A percentile compares a stretch with the other conserved stretches of the same genome.
Conservation (phyloP, 2,888 invertebrate species). For the Xanthorhoe designata region DNA sequence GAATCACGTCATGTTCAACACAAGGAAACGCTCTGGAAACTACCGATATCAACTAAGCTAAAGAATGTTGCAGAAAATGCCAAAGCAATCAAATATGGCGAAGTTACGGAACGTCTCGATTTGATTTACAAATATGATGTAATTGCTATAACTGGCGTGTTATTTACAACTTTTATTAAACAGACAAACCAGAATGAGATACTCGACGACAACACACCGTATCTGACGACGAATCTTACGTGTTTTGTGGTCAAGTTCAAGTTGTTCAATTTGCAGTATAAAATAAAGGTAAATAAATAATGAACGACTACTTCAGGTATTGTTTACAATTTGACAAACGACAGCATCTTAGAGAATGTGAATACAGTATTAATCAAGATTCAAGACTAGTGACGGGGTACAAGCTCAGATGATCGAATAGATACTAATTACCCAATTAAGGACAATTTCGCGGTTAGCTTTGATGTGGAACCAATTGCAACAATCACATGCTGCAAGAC, state of each 20-base stretch:
- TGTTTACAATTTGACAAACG: background rate
- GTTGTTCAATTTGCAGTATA: slow-evolving; percentile 37
- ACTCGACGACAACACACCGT: slow-evolving; percentile 56
- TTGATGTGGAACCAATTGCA: slow-evolving; percentile 67
- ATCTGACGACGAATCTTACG: slow-evolving; percentile 55
- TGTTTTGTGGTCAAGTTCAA: slow-evolving; percentile 80
- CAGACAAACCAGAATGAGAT: slow-evolving; percentile 52
- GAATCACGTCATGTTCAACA: slow-evolving; percentile 43
- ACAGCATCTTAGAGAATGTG: background rate
- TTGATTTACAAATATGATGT: slow-evolving; percentile 68
- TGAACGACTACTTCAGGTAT: background rate
- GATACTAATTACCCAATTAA: slow-evolving; percentile 75
- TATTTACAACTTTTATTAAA: slow-evolving; percentile 74
- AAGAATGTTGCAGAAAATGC: slow-evolving; percentile 37
- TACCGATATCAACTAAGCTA: slow-evolving; percentile 6
- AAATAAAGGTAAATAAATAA: background rate
- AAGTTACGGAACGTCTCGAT: slow-evolving; percentile 38
- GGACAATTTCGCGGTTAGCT: slow-evolving; percentile 76
- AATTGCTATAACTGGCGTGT: slow-evolving; percentile 63
- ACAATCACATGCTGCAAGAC: slow-evolving; percentile 62
- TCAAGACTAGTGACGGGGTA: slow-evolving; percentile 11
- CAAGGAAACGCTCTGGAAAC: slow-evolving; percentile 29
- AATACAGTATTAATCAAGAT: slow-evolving; percentile 20
- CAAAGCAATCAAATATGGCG: slow-evolving; percentile 28
- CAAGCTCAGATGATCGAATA: slow-evolving; percentile 58